Conservation (phyloP, 2,888 invertebrate genomes). For the Encarsia formosa region DNA sequence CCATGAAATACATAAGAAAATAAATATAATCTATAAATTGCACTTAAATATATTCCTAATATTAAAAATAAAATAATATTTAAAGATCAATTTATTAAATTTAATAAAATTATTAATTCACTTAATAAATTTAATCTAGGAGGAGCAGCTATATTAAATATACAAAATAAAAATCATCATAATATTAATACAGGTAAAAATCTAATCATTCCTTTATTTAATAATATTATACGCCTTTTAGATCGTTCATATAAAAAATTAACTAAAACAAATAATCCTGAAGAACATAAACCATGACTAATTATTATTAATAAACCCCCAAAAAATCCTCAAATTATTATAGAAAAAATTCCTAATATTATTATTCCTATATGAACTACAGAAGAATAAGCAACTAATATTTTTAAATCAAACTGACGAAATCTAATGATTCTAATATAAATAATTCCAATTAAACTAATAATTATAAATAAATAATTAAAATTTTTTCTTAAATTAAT, state of each 20-base stretch:
- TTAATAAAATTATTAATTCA: slow-evolving; percentile 50
- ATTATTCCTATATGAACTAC: slow-evolving; percentile 67
- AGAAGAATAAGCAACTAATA: slow-evolving; percentile 72
- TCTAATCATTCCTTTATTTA: slow-evolving; percentile 62
- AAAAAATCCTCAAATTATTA: slow-evolving; percentile 55
- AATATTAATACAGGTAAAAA: no score
- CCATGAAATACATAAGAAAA: slow-evolving; percentile 64
- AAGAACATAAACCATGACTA: slow-evolving; percentile 64
- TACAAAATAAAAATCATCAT: slow-evolving; percentile 64
- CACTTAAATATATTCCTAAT: slow-evolving; percentile 58
- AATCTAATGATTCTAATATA: slow-evolving; percentile 66
- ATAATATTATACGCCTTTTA: slow-evolving; percentile 59
- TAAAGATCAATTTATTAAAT: slow-evolving; percentile 20
- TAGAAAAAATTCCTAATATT: slow-evolving; percentile 57
- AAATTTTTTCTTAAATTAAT: slow-evolving; percentile 52
- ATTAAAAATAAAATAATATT: slow-evolving; percentile 56
- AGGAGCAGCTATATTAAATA: slow-evolving; percentile 64
- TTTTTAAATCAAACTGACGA: slow-evolving; percentile 66
- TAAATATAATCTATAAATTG: slow-evolving; percentile 63
- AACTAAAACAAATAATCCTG: slow-evolving; percentile 63
- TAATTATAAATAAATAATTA: slow-evolving; percentile 56
- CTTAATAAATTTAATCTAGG: slow-evolving; percentile 64
- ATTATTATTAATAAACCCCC: slow-evolving; percentile 60
- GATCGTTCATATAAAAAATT: slow-evolving; percentile 63
- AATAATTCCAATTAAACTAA: slow-evolving; percentile 59